Evolutionary conservation across 1,140 invertebrate species (phyloP), one percentile per base, ranked within the genome.

Genomic region (Chrysopa pallens): DNA sequence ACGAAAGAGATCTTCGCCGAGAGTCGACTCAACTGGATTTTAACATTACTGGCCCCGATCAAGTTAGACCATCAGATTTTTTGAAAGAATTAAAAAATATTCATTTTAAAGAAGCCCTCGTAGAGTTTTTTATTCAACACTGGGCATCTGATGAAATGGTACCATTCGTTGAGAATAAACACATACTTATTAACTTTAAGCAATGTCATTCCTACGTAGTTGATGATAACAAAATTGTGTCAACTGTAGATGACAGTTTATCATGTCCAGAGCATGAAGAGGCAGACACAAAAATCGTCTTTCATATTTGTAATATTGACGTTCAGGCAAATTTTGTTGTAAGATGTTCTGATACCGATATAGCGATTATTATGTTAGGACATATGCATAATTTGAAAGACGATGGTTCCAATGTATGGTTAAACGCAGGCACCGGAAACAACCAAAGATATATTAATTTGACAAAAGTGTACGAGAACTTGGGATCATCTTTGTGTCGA

Each of bases 211-310:
- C 39, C 9, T 43, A 36, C 27, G 12, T 39, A 14, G 12, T 40
- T 42, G 9, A 29, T 12, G 35, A 48, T 28, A 13, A 37, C 0
- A 35, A 13, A 29, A 15, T 48, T 0, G 31, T 37, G 1, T 23
- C 17, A 23, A 23, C 2, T 23, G 17, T 41, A 8, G 44, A 47
- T 41, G 38, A 52, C 29, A 29, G 46, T 29, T 48, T 52, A 31
- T 48, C 40, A 17, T 58, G 52, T 45, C 41, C 40, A 41, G 46
- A 49, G 29, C 55, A 55, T 44, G 52, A 56, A 48, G 56, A 57
- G 47, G 52, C 52, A 35, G 57, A 52, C 42, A 57, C 48, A 11
- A 57, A 54, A 42, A 52, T 54, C 13, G 42, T 48, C 38, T 52
- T 45, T 45, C 51, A 50, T 46, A 44, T 45, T 31, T 54, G 52